Evolutionary conservation across 2,888 invertebrate species (phyloP).

Genomic region (Pristionchus mayeri): DNA sequence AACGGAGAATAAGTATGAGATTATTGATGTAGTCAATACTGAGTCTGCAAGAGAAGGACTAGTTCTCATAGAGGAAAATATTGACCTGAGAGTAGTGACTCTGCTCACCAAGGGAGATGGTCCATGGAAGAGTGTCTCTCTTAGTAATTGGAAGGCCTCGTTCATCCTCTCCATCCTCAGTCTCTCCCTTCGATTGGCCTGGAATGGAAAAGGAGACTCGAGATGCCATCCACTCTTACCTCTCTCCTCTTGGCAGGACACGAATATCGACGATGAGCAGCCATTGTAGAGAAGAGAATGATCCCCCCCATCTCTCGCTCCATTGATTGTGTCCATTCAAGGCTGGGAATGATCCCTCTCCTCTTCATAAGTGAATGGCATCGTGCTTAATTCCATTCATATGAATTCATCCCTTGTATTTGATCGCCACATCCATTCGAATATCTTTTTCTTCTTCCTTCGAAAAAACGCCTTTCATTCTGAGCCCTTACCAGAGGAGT

Average conservation of each 20-base stretch:
- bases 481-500: too few relatives aligned
- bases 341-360: background rate
- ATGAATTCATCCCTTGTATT: too few relatives aligned
- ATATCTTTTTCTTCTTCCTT: too few relatives aligned
- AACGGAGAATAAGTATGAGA: background rate
- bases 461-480: too few relatives aligned
- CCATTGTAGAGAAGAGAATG: slow-evolving; percentile 11
- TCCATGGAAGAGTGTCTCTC: background rate
- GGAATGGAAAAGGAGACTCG: too few relatives aligned
- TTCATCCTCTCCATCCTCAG: slow-evolving; percentile 44
- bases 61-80: background rate
- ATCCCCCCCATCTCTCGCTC: background rate
- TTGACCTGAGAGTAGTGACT: slow-evolving; percentile 40
- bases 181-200: slow-evolving; percentile 45
- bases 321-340: slow-evolving; percentile 8
- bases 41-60: background rate
- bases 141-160: background rate
- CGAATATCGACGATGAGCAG: slow-evolving; percentile 41
- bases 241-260: slow-evolving; percentile 47
- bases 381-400: too few relatives aligned
- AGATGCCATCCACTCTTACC: too few relatives aligned
- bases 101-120: slow-evolving; percentile 27
- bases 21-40: slow-evolving; percentile 28
- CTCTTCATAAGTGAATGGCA: background rate
- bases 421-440: too few relatives aligned